These are phyloP conservation scores for Helleia helle DNA, from an alignment of 2,888 invertebrate genomes.

Conservation along the genomic window DNA sequence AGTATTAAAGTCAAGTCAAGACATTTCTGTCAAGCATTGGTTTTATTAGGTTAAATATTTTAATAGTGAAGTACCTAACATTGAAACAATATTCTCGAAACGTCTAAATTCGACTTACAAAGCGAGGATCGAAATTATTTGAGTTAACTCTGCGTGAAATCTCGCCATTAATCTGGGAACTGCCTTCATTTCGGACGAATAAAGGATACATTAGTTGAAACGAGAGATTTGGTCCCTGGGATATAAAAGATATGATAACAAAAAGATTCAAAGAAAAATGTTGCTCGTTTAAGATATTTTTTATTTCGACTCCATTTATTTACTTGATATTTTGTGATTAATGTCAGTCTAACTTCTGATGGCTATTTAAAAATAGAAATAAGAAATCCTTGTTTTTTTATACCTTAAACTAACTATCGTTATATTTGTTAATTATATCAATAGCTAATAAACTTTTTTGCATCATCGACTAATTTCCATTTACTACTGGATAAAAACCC, in stretches of 20 bases:
- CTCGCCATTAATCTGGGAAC: constrained; percentile 45
- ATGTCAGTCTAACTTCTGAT: background rate
- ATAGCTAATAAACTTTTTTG: too few relatives aligned
- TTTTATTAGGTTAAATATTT: too few relatives aligned
- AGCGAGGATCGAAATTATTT: constrained; percentile 42
- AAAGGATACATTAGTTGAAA: constrained; percentile 24
- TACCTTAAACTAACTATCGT: too few relatives aligned
- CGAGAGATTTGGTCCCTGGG: constrained; percentile 18
- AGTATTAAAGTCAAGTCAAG: too few relatives aligned
- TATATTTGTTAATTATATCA: too few relatives aligned
- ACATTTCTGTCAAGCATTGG: too few relatives aligned
- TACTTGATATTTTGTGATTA: background rate
- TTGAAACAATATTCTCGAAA: constrained; percentile 1
- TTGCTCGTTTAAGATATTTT: constrained; percentile 8
- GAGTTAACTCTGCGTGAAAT: constrained; percentile 48
- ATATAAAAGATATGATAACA: constrained; percentile 13
- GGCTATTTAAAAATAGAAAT: too few relatives aligned
- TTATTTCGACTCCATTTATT: constrained; percentile 10
- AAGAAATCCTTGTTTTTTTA: too few relatives aligned
- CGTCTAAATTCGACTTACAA: constrained; percentile 9
- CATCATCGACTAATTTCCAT: too few relatives aligned
- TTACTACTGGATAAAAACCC: too few relatives aligned
- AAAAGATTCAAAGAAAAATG: constrained; percentile 11
- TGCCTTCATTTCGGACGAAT: constrained; percentile 21
- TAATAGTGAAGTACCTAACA: too few relatives aligned